Percentiles rank a stretch among this genome's conserved stretches.
phyloP scores from a whole-genome alignment of 1,140 invertebrate genomes.

The Asbolus verrucosus region DNA sequence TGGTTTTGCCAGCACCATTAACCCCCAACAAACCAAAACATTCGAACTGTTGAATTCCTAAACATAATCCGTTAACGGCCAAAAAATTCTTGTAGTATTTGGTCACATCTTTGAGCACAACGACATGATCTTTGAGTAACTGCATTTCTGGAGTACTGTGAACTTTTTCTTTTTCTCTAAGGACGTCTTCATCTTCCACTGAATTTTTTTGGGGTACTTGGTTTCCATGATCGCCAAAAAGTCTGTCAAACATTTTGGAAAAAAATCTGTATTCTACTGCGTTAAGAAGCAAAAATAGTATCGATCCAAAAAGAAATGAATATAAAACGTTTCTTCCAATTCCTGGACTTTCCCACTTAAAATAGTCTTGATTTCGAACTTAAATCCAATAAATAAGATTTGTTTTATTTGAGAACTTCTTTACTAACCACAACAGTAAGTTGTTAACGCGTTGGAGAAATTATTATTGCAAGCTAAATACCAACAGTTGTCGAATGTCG shows the following conservation, averaged over 20 bases:
- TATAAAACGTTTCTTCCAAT: conserved; percentile 65
- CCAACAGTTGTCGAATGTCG: conserved; percentile 7
- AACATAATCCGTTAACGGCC: conserved; percentile 80
- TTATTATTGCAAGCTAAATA: conserved; percentile 21
- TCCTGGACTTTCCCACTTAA: conserved; percentile 65
- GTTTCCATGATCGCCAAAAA: conserved; percentile 46
- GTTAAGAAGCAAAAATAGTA: conserved; percentile 65
- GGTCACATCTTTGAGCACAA: conserved; percentile 69
- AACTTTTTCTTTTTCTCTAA: conserved; percentile 64
- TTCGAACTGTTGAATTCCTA: conserved; percentile 73
- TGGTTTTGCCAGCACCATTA: conserved; percentile 84
- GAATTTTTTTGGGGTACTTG: conserved; percentile 34
- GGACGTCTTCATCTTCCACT: conserved; percentile 67
- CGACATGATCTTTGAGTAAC: conserved; percentile 60
- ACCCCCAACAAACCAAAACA: conserved; percentile 93
- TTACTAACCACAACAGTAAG: conserved; percentile 33
- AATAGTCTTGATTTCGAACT: conserved; percentile 35
- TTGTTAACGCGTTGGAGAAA: not conserved
- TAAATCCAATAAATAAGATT: not conserved
- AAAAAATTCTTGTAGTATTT: conserved; percentile 78
- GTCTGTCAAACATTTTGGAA: conserved; percentile 62
- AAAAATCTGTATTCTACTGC: conserved; percentile 67
- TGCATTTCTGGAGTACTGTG: conserved; percentile 51
- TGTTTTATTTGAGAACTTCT: not conserved
- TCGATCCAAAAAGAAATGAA: conserved; percentile 61